Base-by-base conservation (phyloP, 2,113 vertebrate genomes). In the Rissa tridactyla region DNA sequence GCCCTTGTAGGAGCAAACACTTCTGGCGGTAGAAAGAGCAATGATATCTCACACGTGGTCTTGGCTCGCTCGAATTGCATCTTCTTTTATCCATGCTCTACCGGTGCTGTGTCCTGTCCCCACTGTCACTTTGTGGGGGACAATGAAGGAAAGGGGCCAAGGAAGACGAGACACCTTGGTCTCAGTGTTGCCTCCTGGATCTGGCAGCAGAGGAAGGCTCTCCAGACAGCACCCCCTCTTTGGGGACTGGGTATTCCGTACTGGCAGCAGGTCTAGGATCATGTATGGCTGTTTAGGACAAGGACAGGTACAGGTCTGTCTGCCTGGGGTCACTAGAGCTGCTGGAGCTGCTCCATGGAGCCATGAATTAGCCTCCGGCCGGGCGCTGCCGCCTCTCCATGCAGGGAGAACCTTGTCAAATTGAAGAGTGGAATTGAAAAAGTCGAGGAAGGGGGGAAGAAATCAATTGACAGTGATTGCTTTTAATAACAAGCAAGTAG, bases 31-130 rank as follows among this genome's bases (percentile, higher is more conserved):
- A 51, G 64, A 11, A 68, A 64, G 10, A 5, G 15, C 58, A 3
- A 42, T 8, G 40, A 15, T 20, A 10, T 3, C 70, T 46, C 11
- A 10, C 9, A 1, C 1, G 9, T 30, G 34, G 22, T 9, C 80
- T 46, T 44, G 52, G 21, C n/a, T 42, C 8, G 21, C 65, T 49
- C 11, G 17, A 12, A 26, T 10, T 40, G 20, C 8, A 1, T 30
- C 25, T 51, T 32, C 52, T 16, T 57, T 46, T 15, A 9, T 27
- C 47, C 8, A 2, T 6, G 21, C 10, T 4, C 19, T n/a, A 1
- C 8, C 0, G 0, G 15, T 18, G 54, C 17, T 0, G 0, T 20
- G 34, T 44, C 42, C 11, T 29, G 22, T 13, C n/a, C 72, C 38
- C 13, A 16, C 3, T 2, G 18, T 22, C 10, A 2, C 15, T 6